Evolutionary conservation across 2,888 invertebrate genomes (phyloP).

Genomic region (Drosophila hamatofila): DNA sequence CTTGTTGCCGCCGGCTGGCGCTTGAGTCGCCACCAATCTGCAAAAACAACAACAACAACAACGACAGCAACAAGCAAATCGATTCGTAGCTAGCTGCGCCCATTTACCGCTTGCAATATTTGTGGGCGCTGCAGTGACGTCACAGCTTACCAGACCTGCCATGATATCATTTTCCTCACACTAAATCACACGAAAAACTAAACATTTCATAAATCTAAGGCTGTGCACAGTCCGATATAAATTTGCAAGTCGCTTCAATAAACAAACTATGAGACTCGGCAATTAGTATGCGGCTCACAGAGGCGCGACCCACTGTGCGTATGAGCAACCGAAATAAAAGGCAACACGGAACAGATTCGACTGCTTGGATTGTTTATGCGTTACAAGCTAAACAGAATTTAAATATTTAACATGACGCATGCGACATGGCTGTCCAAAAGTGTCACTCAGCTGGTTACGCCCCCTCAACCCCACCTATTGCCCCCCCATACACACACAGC

Average conservation of each 20-base stretch:
- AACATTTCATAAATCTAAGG: conserved; percentile 52
- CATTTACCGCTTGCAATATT: conserved; percentile 21
- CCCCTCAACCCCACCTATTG: conserved; percentile 22
- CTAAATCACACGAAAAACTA: conserved; percentile 40
- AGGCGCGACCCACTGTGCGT: conserved; percentile 68
- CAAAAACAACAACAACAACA: conserved; percentile 16
- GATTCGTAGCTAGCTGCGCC: conserved; percentile 36
- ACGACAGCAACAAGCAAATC: conserved; percentile 5
- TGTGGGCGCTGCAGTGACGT: conserved; percentile 49
- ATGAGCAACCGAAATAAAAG: conserved; percentile 61
- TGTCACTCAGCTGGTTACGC: conserved; percentile 60
- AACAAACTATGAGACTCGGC: conserved; percentile 29
- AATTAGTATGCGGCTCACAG: conserved; percentile 69
- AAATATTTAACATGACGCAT: conserved; percentile 75
- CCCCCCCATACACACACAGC: background rate
- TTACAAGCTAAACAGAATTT: conserved; percentile 68
- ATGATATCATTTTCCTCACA: conserved; percentile 50
- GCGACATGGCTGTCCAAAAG: conserved; percentile 72
- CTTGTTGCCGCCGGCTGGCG: conserved; percentile 60
- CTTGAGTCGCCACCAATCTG: conserved; percentile 51
- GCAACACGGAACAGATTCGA: conserved; percentile 67
- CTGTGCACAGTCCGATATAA: conserved; percentile 15
- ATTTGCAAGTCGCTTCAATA: conserved; percentile 44
- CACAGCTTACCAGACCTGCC: conserved; percentile 31
- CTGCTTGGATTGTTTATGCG: conserved; percentile 68